phyloP scores from a whole-genome alignment of 1,140 invertebrate genomes.

The Bombus confusus region DNA sequence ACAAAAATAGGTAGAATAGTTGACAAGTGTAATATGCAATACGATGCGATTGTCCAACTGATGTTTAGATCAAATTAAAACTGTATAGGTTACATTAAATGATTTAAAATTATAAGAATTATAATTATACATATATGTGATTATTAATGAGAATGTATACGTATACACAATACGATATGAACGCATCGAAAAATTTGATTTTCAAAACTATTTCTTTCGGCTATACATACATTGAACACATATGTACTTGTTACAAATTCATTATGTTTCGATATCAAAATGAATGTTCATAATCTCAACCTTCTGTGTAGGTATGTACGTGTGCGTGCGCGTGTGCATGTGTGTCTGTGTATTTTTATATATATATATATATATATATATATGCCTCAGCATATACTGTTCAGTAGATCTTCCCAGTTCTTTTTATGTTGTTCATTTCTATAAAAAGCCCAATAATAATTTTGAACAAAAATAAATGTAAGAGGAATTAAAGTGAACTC shows the following conservation, averaged over 20 bases:
- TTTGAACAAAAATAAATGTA: constrained; percentile 40
- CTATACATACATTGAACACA: constrained; percentile 32
- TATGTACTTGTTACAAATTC: constrained; percentile 36
- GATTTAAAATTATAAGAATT: constrained; percentile 59
- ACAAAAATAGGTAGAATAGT: constrained; percentile 71
- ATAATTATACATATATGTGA: constrained; percentile 52
- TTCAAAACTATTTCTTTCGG: constrained; percentile 19
- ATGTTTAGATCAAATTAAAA: constrained; percentile 51
- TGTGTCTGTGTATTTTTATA: constrained; percentile 4
- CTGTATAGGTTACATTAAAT: constrained; percentile 47
- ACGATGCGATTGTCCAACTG: constrained; percentile 61
- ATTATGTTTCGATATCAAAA: constrained; percentile 33
- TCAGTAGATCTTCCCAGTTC: constrained; percentile 12
- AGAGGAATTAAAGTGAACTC: constrained; percentile 54
- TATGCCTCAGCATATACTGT: constrained; percentile 55
- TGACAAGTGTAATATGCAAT: constrained; percentile 71
- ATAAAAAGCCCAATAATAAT: constrained; percentile 31
- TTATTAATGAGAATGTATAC: constrained; percentile 65
- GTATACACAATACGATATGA: constrained; percentile 48
- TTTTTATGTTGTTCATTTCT: constrained; percentile 29
- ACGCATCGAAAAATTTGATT: constrained; percentile 36
- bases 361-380: constrained; percentile 14
- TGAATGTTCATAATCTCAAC: constrained; percentile 42
- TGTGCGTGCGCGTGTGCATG: constrained; percentile 11
- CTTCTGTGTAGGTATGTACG: not conserved